phyloP scores from a whole-genome alignment of 2,113 vertebrate species.

The Rhabdornis inornatus region DNA sequence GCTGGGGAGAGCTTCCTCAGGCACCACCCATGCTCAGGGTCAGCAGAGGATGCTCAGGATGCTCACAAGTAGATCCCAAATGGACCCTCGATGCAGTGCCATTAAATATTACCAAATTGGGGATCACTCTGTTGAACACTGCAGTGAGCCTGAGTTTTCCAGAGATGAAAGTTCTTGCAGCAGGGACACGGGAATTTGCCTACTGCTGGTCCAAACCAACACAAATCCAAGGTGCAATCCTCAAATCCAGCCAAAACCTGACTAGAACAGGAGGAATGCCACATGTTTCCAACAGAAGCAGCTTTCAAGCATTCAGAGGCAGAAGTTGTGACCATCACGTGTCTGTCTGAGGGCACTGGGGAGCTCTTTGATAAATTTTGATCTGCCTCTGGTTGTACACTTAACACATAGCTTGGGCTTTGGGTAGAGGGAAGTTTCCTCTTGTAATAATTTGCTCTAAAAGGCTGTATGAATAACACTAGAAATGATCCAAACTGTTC shows the following conservation, averaged over 20 bases:
- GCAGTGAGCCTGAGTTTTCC: not conserved
- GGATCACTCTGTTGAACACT: not conserved
- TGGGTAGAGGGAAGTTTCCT: not conserved
- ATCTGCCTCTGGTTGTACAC: not conserved
- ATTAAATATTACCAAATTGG: accelerated
- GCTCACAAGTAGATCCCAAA: not conserved
- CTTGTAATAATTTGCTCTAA: not conserved
- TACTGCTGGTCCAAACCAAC: not conserved
- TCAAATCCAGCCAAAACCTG: not conserved
- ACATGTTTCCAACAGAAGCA: not conserved
- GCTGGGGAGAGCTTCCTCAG: not conserved
- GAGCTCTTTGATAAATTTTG: not conserved
- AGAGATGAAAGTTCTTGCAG: not conserved
- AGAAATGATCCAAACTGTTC: not conserved
- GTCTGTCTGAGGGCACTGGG: not conserved
- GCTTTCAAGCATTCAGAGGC: not conserved
- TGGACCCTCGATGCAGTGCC: not conserved
- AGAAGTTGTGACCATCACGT: not conserved
- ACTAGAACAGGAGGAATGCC: not conserved
- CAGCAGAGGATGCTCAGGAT: not conserved
- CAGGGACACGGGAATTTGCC: not conserved
- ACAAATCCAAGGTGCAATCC: not conserved
- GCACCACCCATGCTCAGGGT: not conserved
- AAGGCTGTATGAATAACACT: not conserved
- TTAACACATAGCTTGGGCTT: not conserved